Base-by-base conservation (phyloP, 2,888 invertebrate species). In the Lymantria dispar region DNA sequence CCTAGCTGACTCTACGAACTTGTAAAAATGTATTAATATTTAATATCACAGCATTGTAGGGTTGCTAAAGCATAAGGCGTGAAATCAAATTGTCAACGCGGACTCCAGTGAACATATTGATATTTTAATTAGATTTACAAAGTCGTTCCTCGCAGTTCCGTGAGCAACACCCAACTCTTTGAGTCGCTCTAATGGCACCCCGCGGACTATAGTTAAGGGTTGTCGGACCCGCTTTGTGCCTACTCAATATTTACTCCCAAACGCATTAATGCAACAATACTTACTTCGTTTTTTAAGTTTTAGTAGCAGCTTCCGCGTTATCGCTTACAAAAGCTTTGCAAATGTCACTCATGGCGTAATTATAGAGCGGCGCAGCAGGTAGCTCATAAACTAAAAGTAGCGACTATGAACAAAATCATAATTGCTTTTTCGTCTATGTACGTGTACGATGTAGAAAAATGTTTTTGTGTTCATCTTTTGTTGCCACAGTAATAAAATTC, bases 121-220 rank as follows among this genome's bases (percentile, higher is more conserved):
- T 90, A 91, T 90, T 91, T 90, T 90, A 91, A 91, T 91, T 91
- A 91, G 91, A 91, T 91, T 89, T 86, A 88, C 89, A 88, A 89
- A 88, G 88, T 88, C 82, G 80, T 60, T 63, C 66, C 79, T 76
- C 74, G 79, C 76, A 70, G 83, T 77, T 78, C 73, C 72, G 76
- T 68, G 77, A 83, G 84, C 81, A 71, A 85, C 85, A 83, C 86
- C 86, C 89, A 90, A 87, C 90, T 90, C 90, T 91, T 90, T 90
- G 87, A 85, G 79, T 78, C 75, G 80, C 72, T 78, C 81, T 91
- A 91, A 91, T 91, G 90, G 90, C 90, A 86, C 90, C 91, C 91
- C 81, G 89, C 68, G 86, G 89, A 79, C 85, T 76, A 64, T 78
- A 84, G 83, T 86, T 81, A 90, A 90, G 90, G 90, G 90, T 89